These are phyloP conservation scores for Acanthopleura granulata DNA, from an alignment of 2,888 invertebrate species.

Conservation along the genomic window DNA sequence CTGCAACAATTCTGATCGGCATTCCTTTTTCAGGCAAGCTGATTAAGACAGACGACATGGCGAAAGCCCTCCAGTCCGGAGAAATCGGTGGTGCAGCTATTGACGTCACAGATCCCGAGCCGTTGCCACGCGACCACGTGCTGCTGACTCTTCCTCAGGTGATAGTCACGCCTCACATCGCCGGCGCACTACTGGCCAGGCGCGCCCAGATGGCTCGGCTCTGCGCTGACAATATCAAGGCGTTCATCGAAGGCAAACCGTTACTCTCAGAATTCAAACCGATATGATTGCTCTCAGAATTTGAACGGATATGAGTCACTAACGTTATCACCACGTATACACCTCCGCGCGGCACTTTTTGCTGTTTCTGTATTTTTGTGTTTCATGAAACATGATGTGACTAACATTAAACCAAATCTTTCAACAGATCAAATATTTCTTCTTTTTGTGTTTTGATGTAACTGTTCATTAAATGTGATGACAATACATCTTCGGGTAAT, in stretches of 20 bases:
- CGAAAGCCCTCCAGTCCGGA: constrained; percentile 79
- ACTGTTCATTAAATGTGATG: too few species aligned
- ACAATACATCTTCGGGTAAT: too few species aligned
- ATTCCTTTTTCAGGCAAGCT: constrained; percentile 23
- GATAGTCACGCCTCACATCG: constrained; percentile 87
- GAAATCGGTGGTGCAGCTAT: constrained; percentile 86
- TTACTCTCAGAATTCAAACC: constrained; percentile 4
- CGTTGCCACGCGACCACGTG: constrained; percentile 83
- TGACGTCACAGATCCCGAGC: constrained; percentile 92
- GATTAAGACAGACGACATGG: constrained; percentile 81
- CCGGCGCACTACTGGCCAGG: constrained; percentile 84
- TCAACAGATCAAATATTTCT: too few species aligned
- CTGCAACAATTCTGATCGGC: background rate
- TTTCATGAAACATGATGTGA: too few species aligned
- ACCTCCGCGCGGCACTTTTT: too few species aligned
- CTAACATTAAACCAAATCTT: too few species aligned
- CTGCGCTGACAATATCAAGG: constrained; percentile 84
- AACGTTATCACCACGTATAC: too few species aligned
- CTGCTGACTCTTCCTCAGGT: constrained; percentile 84
- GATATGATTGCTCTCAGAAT: background rate
- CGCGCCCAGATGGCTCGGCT: constrained; percentile 82
- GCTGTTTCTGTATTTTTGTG: too few species aligned
- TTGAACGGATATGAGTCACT: too few species aligned
- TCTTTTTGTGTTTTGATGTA: too few species aligned
- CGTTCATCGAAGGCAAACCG: constrained; percentile 78